Conservation (phyloP, 2,888 invertebrate species). For the Diarsia dahlii region DNA sequence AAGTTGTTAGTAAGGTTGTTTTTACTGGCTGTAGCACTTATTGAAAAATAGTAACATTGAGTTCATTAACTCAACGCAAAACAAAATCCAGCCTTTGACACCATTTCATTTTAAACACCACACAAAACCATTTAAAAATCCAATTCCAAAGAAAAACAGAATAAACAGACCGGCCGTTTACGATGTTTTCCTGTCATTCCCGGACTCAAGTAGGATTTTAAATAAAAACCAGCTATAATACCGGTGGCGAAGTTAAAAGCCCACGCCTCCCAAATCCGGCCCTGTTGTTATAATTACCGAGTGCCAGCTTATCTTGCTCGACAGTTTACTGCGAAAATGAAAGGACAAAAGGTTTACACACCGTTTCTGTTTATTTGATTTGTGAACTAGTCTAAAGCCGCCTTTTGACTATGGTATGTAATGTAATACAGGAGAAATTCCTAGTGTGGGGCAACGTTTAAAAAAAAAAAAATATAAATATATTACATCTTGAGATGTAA, state of each 20-base stretch:
- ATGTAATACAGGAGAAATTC: too few species aligned
- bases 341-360: slow-evolving; percentile 7
- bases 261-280: slow-evolving; percentile 36
- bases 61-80: background rate
- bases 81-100: background rate
- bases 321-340: slow-evolving; percentile 4
- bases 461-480: too few species aligned
- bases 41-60: background rate
- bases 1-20: background rate
- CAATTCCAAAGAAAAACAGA: slow-evolving; percentile 22
- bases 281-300: slow-evolving; percentile 49
- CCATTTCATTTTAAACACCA: background rate
- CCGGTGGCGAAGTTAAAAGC: slow-evolving; percentile 9
- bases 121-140: slow-evolving; percentile 7
- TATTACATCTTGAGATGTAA: too few species aligned
- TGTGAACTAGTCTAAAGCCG: too few species aligned
- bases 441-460: too few species aligned
- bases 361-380: background rate
- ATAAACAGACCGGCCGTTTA: slow-evolving; percentile 29
- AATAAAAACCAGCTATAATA: slow-evolving; percentile 40
- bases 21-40: background rate
- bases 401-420: too few species aligned
- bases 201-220: slow-evolving; percentile 40
- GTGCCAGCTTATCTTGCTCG: slow-evolving; percentile 54
- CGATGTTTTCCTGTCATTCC: slow-evolving; percentile 45